Evolutionary conservation across 2,888 invertebrate genomes (phyloP), one percentile per base, ranked within the genome.

Genomic region (Danaus chrysippus): DNA sequence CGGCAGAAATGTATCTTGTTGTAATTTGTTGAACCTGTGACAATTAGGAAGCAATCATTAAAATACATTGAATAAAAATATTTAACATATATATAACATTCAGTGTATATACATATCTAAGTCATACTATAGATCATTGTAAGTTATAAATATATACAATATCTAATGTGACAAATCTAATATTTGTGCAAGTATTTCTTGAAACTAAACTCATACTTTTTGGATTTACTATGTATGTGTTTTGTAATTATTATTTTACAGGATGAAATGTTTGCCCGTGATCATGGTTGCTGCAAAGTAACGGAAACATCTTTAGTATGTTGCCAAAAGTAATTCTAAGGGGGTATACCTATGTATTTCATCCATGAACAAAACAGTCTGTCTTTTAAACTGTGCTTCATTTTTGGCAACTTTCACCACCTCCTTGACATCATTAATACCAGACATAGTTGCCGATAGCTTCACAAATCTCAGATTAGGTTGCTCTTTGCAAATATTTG

Each of bases 351-450:
- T 92, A 80, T 96, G 96, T 73, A 97, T 96, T 88, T 97, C 96
- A 91, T 97, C 96, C 93, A 96, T 94, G 75, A 97, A 96, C 13
- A 96, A 85, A 42, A 96, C 91, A 19, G 96, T 96, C 71, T 93
- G 93, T 62, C 93, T 92, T 70, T 93, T 93, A 78, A 93, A 94
- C 78, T 93, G 93, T 52, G 91, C 80, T 75, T 96, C 95, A 85
- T 94, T 94, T 76, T 93, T 93, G 6, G 96, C 96, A 23, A 93
- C 81, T 73, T 93, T 93, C 0, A 96, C 92, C 3, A 94, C 91
- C 81, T 94, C 94, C 79, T 95, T 95, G 0, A 96, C 94, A 79
- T 96, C 96, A 85, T 92, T 94, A 9, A 96, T 94, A 6, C 96
- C 96, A 54, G 93, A 89, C 83, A 93, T 93, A 13, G 96, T 94